Evolutionary conservation across 53 echinoderm and acorn worm species (phyloP).

Genomic region (Glandiceps talaboti): DNA sequence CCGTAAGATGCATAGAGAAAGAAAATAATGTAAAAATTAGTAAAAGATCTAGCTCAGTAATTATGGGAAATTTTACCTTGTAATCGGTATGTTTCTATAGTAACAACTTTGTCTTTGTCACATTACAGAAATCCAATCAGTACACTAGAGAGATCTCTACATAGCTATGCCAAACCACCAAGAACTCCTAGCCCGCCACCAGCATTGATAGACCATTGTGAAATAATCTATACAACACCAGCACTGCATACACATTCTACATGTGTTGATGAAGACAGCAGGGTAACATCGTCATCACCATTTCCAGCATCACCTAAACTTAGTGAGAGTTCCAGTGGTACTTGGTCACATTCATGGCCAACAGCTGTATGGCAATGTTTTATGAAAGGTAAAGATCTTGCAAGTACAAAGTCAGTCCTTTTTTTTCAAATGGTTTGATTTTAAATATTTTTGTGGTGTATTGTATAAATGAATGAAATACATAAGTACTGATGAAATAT

Average conservation of each 20-base stretch:
- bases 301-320: conserved; percentile 32
- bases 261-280: conserved; percentile 19
- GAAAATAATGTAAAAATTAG: too few species aligned
- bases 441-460: neutral
- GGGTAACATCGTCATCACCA: conserved; percentile 35
- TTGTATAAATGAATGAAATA: too few species aligned
- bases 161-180: conserved; percentile 51
- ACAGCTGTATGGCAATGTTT: conserved; percentile 43
- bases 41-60: too few species aligned
- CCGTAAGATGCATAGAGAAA: too few species aligned
- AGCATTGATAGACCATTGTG: conserved; percentile 1
- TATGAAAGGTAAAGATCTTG: conserved; percentile 20
- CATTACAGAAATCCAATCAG: neutral
- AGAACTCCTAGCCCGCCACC: conserved; percentile 19
- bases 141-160: conserved; percentile 17
- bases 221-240: conserved; percentile 6
- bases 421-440: neutral
- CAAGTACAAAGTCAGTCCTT: too few species aligned
- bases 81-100: too few species aligned
- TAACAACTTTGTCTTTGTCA: too few species aligned
- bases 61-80: too few species aligned
- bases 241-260: neutral
- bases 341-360: conserved; percentile 40
- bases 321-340: conserved; percentile 15
- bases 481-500: too few species aligned